Evolutionary conservation across 2,113 vertebrate species (phyloP), one percentile per base, ranked within the genome.

Genomic region (Epinephelus fuscoguttatus): DNA sequence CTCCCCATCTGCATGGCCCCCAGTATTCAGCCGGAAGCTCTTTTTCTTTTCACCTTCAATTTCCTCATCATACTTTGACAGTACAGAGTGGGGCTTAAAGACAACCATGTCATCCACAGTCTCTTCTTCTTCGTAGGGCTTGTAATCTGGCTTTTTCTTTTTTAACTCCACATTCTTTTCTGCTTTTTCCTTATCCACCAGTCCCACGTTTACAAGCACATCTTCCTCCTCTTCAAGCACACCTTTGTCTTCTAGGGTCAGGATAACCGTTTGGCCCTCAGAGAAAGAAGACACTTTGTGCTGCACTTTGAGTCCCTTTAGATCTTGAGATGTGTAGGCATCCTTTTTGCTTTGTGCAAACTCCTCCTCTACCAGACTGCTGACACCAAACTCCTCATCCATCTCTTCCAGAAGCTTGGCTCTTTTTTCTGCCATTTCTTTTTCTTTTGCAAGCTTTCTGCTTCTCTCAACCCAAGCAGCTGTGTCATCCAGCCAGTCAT

Each of bases 381-480:
- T 98, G 55, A 98, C 95, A 0, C 98, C 97, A 71, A 99, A 99
- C 91, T 98, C 97, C 71, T 98, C 94, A 47, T 99, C 98, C 97
- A 98, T 98, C 89, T 98, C 98, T 80, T 98, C 95, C 55, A 99
- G 92, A 3, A 99, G 95, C 79, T 97, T 97, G 72, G 97, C 97
- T 93, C 97, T 94, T 82, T 98, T 98, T 67, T 98, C 97, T 0
- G 97, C 98, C 94, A 98, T 52, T 40, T 98, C 98, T 78, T 97
- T 98, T 87, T 99, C 98, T 63, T 96, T 95, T 57, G 97, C 96
- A 11, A 97, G 79, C 33, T 94, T 96, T 25, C 97, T 93, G 89
- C 95, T 98, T 76, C 84, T 95, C 93, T 98, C 97, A 0, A 99
- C 97, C 98, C 98, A 98, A 6, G 96, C 96, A 0, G 94, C 93